Evolutionary conservation across 2,113 vertebrate species (phyloP).

Genomic region (Gopherus evgoodei): DNA sequence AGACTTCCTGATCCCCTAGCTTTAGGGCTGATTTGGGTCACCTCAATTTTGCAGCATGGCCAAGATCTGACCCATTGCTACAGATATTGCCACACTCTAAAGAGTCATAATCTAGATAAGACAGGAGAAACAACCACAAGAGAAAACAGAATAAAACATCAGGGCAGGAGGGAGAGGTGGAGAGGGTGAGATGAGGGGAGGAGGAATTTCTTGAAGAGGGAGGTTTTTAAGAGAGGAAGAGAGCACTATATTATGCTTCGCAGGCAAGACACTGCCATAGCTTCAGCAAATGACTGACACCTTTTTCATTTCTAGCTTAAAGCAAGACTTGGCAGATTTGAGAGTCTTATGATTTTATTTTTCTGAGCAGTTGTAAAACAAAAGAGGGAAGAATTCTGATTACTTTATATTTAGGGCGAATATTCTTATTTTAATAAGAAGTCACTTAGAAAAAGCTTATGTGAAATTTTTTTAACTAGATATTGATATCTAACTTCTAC

Average conservation of each 20-base stretch:
- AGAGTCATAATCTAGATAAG: background rate
- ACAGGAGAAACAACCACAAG: background rate
- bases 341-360: background rate
- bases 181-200: background rate
- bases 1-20: background rate
- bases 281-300: background rate
- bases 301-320: background rate
- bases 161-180: background rate
- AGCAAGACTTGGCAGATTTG: background rate
- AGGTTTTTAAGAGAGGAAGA: background rate
- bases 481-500: background rate
- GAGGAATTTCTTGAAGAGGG: background rate
- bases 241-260: background rate
- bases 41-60: background rate
- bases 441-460: rapidly evolving
- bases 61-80: background rate
- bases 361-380: background rate
- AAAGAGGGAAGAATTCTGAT: background rate
- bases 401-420: background rate
- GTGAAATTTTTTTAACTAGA: background rate
- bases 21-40: background rate
- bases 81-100: background rate
- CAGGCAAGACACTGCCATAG: background rate
- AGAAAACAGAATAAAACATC: background rate
- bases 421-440: background rate